Base-by-base conservation (phyloP, 2,113 vertebrate species). In the Clarias batrachus region DNA sequence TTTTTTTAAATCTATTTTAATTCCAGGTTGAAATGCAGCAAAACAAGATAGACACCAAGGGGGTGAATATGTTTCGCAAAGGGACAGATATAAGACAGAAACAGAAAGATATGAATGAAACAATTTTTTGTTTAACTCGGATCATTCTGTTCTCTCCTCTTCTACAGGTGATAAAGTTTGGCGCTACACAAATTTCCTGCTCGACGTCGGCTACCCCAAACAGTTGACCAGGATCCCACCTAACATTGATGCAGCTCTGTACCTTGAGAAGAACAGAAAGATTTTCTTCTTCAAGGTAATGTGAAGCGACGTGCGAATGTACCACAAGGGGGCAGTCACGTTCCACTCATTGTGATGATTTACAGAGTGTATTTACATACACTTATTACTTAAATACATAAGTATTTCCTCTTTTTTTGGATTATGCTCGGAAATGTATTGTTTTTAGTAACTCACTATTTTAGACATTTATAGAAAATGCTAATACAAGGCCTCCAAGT, bases 271-370 rank as follows among this genome's bases (percentile, higher is more conserved):
- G 89, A 97, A 97, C 91, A 93, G 95, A 91, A 97, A 97, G 90
- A 91, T 98, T 41, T 92, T 97, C 91, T 95, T 97, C 48, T 96
- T 98, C 89, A 97, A 97, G 97, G 97, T 98, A 95, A 9, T 52
- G 63, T 74, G 23, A 48, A 89, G 41, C 48, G 52, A 77, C 54
- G 14, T 54, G 37, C 48, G 41, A 1, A 23, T 13, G 30, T 17
- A 71, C 37, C 87, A 81, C 77, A 81, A 54, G 78, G 37, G 48
- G 76, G 77, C 81, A 77, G 60, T 48, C 12, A 56, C 1, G 0
- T 54, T 73, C 8, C 70, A 41, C 16, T 41, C 8, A 70, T 27
- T 17, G 27, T 30, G 70, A 37, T 70, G 41, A 41, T 71, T 71
- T 41, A 37, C 30, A 71, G 30, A 21, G 30, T 27, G 52, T 37